Evolutionary conservation across 2,888 invertebrate species (phyloP), one percentile per base, ranked within the genome.

Genomic region (Erebia ligea): DNA sequence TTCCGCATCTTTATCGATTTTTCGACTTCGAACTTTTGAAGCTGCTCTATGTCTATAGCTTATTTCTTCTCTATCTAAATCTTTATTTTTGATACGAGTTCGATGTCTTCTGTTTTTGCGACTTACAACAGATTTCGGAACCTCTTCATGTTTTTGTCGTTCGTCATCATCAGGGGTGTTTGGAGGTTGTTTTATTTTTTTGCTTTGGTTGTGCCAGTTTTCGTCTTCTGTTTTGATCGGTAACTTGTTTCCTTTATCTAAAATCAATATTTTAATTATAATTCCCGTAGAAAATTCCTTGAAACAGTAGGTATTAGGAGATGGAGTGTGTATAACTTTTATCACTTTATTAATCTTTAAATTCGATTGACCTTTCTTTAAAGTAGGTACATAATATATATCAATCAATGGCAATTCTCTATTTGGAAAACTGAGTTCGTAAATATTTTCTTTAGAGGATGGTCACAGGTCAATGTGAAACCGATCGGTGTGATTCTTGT

Each of bases 21-120:
- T 79, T 78, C 83, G 83, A 17, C 77, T 86, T 86, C 56, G 58
- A n/a, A 25, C 56, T 19, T 62, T 21, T 13, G 48, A 62, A 15
- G 19, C 15, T 19, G 52, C 58, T 54, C 57, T 73, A 50, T 17
- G 56, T 63, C 48, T n/a, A 54, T 56, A 68, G 68, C 19, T 50
- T 70, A 25, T 15, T 57, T 67, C 52, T 64, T 57, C 64, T 11
- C 58, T 59, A 2, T 66, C 19, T 15, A 52, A 13, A 15, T 64
- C 59, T 57, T 70, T 50, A 52, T 17, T 59, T 71, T 71, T 74
- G n/a, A 61, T 61, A 11, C 70, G 80, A 52, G 81, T 80, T 69
- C 69, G 67, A 62, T 72, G 69, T 68, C 70, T 69, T 40, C 45
- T 56, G 15, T 69, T 63, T 48, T 67, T 52, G 65, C 65, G 69